Evolutionary conservation across 2,888 invertebrate species (phyloP), one percentile per base, ranked within the genome.

Genomic region (Timema podura): DNA sequence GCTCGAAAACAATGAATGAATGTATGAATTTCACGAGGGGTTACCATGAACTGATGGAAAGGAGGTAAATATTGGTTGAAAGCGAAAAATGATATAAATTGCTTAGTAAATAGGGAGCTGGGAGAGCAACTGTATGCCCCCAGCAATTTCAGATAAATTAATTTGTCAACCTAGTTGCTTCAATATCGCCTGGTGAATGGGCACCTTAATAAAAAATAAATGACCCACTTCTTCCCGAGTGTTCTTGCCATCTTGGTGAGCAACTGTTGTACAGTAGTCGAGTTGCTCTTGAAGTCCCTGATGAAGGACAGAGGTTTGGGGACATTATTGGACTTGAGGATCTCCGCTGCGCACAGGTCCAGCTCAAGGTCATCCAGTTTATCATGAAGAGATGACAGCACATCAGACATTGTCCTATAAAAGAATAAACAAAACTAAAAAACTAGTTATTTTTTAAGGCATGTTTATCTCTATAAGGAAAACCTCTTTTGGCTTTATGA

Each of bases 341-440:
- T 76, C 79, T 83, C 82, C 79, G 85, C 80, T 80, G 83, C 79
- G 79, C 82, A 80, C 79, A 85, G 78, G 82, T 82, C 81, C 77
- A 82, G 74, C 76, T 82, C 82, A 79, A 84, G 80, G 71, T 84
- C 83, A 64, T 85, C 85, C 9, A 87, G 48, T 65, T 61, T 59
- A 13, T 71, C 65, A 16, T 73, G 65, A 10, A 73, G 48, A 6
- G 51, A 45, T 13, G 61, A 61, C 9, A 45, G 13, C 2, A 61
- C 61, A 16, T 8, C 44, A 30, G 30, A 30, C 30, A 30, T 2
- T 30, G 30, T 30, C 30, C 30, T 30, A 30, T 30, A 30, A 30
- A 1, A 30, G 30, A 30, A 3, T 30, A 1, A 30, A 30, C 30
- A 30, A 30, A 30, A 30, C 1, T 1, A 30, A 30, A 30, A 30